Percentiles rank a stretch among this genome's conserved stretches.
These are phyloP conservation scores for Callipepla squamata DNA, from an alignment of 2,113 vertebrate species.

Conservation along the genomic window DNA sequence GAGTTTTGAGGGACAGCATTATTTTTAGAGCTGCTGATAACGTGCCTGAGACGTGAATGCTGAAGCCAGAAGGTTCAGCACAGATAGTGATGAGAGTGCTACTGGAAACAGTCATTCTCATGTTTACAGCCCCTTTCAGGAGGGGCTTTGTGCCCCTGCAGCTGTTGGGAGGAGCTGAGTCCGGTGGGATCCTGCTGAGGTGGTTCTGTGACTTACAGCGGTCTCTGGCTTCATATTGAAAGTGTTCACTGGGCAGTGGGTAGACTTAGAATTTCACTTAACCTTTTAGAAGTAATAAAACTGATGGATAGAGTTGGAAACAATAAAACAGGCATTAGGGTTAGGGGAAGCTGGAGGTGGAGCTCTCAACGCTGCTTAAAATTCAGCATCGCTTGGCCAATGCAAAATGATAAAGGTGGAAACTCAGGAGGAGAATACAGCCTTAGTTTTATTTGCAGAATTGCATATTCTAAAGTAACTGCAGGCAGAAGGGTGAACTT, in stretches of 20 bases:
- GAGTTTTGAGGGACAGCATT: background rate
- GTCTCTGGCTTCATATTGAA: rapidly evolving
- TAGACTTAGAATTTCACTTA: background rate
- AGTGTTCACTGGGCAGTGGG: background rate
- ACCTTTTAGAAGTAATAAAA: background rate
- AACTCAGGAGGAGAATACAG: background rate
- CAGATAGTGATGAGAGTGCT: background rate
- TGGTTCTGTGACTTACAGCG: background rate
- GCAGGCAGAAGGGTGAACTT: background rate
- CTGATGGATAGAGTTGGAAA: background rate
- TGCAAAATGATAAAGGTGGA: background rate
- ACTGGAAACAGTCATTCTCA: background rate
- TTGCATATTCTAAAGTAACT: background rate
- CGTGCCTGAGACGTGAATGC: no score
- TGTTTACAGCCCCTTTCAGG: background rate
- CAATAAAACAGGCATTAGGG: background rate
- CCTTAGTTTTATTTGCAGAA: background rate
- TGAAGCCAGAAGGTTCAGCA: background rate
- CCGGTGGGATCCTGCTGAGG: background rate
- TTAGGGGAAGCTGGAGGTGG: background rate
- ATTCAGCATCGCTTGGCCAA: background rate
- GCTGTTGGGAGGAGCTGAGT: background rate
- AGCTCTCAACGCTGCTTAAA: background rate
- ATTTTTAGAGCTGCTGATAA: background rate
- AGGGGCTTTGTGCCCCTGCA: background rate